Evolutionary conservation across 2,113 vertebrate species (phyloP).

Genomic region (Scomber colias): DNA sequence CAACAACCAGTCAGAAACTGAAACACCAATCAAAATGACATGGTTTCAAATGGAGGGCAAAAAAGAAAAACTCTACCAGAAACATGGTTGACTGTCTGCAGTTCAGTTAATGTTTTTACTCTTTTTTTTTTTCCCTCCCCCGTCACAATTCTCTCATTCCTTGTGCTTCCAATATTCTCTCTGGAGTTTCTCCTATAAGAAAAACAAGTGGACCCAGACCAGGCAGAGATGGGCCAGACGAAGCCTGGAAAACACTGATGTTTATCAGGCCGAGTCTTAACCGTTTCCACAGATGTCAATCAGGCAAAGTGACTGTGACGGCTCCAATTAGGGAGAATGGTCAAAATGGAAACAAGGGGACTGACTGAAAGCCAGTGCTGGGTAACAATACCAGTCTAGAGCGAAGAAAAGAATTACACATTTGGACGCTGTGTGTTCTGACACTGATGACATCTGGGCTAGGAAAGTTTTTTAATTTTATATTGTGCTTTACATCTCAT

Average conservation of each 20-base stretch:
- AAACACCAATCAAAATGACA: constrained; percentile 39
- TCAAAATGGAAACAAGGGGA: constrained; percentile 72
- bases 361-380: constrained; percentile 32
- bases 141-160: constrained; percentile 21
- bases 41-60: constrained; percentile 35
- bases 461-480: neutral
- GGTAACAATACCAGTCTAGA: constrained; percentile 7
- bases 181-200: constrained; percentile 54
- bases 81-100: constrained; percentile 23
- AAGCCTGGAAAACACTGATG: constrained; percentile 66
- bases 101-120: constrained; percentile 50
- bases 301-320: constrained; percentile 79
- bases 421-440: constrained; percentile 13
- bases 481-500: too few relatives aligned
- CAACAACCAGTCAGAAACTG: constrained; percentile 60
- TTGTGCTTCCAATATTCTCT: constrained; percentile 53
- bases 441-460: neutral
- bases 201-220: constrained; percentile 71
- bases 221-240: constrained; percentile 59
- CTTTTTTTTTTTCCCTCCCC: constrained; percentile 16
- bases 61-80: neutral
- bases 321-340: constrained; percentile 73
- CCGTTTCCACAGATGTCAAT: constrained; percentile 82
- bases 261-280: constrained; percentile 72
- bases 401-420: neutral